Evolutionary conservation across 2,113 vertebrate species (phyloP).

Genomic region (Scolopax mira): DNA sequence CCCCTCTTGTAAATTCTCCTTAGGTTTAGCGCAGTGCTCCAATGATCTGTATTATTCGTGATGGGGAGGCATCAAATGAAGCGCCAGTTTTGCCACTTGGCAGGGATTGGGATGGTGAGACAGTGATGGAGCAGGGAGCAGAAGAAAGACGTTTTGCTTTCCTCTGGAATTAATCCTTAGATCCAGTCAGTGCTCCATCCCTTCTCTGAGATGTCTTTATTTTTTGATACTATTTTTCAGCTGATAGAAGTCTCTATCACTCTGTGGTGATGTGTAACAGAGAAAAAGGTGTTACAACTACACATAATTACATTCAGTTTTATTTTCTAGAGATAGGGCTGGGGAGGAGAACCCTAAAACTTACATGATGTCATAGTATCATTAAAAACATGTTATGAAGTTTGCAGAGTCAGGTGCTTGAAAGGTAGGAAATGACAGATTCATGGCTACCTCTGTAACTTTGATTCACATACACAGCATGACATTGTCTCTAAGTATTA

Average conservation of each 20-base stretch:
- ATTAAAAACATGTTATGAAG: background rate
- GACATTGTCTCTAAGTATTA: background rate
- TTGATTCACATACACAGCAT: background rate
- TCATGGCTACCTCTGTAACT: background rate
- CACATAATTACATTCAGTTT: background rate
- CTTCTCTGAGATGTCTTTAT: background rate
- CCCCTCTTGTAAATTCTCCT: background rate
- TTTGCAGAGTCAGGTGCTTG: background rate
- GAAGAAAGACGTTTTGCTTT: background rate
- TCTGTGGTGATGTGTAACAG: background rate
- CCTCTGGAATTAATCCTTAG: background rate
- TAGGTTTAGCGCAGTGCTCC: background rate
- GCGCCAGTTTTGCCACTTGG: background rate
- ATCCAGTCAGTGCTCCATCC: background rate
- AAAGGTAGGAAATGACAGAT: background rate
- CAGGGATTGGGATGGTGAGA: background rate
- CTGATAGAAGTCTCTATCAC: background rate
- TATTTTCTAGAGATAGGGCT: background rate
- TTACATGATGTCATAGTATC: background rate
- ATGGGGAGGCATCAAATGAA: background rate
- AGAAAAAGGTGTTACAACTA: background rate
- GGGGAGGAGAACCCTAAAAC: background rate
- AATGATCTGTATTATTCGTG: background rate
- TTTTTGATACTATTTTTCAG: background rate
- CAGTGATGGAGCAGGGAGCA: background rate